A percentile compares a stretch with the other conserved stretches of the same genome.
phyloP scores from a whole-genome alignment of 2,888 invertebrate species.

The Scrobipalpa costella region DNA sequence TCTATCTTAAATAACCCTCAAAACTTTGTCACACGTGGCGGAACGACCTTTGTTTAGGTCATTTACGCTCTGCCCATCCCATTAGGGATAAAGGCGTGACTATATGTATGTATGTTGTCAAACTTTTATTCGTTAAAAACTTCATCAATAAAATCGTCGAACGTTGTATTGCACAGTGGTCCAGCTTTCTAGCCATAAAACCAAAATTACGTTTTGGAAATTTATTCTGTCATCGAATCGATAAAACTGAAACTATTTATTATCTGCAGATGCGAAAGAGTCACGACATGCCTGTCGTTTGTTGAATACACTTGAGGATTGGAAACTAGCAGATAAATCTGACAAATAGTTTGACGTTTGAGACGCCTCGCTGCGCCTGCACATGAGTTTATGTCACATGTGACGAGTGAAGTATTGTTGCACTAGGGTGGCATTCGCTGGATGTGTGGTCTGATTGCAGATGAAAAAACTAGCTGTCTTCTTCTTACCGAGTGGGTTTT shows the following conservation, averaged over 20 bases:
- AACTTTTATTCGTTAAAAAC: not conserved
- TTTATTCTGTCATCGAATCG: not conserved
- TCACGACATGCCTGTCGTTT: constrained; percentile 25
- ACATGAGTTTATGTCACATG: constrained; percentile 23
- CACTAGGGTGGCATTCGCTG: constrained; percentile 26
- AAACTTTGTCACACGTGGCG: no score
- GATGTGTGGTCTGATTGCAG: constrained; percentile 21
- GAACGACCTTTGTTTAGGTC: no score
- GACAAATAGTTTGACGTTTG: constrained; percentile 26
- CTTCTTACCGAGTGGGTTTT: not conserved
- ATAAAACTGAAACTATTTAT: constrained; percentile 4
- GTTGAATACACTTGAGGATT: constrained; percentile 22
- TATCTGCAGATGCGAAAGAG: constrained; percentile 26
- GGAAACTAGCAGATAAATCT: constrained; percentile 18
- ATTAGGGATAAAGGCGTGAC: no score
- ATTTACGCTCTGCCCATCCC: no score
- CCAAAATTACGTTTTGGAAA: not conserved
- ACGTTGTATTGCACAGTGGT: not conserved
- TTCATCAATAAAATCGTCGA: not conserved
- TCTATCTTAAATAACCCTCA: no score
- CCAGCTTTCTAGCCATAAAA: not conserved
- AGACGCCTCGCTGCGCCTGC: constrained; percentile 13
- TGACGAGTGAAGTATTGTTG: constrained; percentile 27
- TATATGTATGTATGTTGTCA: constrained; percentile 34
- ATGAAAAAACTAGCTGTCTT: not conserved